phyloP scores from a whole-genome alignment of 2,113 vertebrate genomes.

The Mesembrinibis cayennensis region DNA sequence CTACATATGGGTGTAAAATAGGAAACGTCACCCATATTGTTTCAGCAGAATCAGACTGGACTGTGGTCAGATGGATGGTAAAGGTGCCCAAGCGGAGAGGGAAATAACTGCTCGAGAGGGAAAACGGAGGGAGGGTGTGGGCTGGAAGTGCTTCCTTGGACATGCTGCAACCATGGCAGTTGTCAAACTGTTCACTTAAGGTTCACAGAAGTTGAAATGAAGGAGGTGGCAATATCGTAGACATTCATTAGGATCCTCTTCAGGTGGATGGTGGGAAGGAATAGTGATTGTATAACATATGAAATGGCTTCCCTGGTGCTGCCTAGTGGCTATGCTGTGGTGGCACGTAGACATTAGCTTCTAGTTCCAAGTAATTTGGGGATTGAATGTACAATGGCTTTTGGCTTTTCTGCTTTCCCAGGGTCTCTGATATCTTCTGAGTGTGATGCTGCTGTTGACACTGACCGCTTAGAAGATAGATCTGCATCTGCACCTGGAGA shows the following conservation, averaged over 20 bases:
- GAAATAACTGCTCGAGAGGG: background rate
- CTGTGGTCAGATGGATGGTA: background rate
- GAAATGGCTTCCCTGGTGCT: background rate
- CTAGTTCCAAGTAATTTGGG: no score
- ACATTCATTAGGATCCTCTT: background rate
- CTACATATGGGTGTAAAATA: background rate
- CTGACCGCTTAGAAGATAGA: background rate
- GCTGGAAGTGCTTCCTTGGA: background rate
- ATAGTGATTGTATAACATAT: background rate
- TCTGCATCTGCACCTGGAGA: background rate
- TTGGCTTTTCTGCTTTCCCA: background rate
- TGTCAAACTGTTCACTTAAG: background rate
- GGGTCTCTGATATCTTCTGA: background rate
- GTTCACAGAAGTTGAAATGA: background rate
- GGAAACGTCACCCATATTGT: background rate
- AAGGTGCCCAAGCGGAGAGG: background rate
- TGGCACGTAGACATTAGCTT: fast-evolving
- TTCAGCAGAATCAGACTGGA: background rate
- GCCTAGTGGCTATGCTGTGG: background rate
- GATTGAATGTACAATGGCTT: background rate
- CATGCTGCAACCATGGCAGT: fast-evolving
- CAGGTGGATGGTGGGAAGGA: background rate
- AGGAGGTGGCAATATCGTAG: background rate
- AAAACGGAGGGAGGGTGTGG: background rate
- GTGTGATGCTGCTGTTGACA: background rate